phyloP scores from a whole-genome alignment of 1,140 invertebrate species.

The Anthonomus grandis region DNA sequence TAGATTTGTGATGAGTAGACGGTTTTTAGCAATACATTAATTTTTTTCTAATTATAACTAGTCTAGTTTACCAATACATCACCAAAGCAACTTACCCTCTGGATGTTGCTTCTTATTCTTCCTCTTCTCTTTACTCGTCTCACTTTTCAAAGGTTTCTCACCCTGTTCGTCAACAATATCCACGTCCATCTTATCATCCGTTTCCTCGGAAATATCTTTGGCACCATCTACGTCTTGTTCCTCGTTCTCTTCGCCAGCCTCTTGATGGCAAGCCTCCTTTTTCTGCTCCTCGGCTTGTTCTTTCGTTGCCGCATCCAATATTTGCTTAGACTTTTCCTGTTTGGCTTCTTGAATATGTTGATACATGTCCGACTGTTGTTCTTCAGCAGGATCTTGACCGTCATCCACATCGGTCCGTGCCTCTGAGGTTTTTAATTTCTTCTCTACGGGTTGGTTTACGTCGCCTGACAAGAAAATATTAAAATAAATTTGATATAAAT shows the following conservation, averaged over 20 bases:
- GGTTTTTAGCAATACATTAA: too few relatives aligned
- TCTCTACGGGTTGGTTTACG: slow-evolving; percentile 49
- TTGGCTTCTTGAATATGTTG: slow-evolving; percentile 83
- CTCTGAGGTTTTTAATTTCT: slow-evolving; percentile 55
- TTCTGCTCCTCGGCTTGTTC: slow-evolving; percentile 76
- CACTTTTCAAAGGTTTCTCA: slow-evolving; percentile 53
- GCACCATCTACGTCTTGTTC: slow-evolving; percentile 44
- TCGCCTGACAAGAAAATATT: slow-evolving; percentile 39
- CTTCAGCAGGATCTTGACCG: too few relatives aligned
- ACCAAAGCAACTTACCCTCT: slow-evolving; percentile 22
- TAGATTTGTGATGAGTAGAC: too few relatives aligned
- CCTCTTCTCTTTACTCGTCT: slow-evolving; percentile 49
- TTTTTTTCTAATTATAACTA: too few relatives aligned
- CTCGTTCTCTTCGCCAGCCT: slow-evolving; percentile 59
- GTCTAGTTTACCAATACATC: neutral
- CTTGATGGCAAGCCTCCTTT: slow-evolving; percentile 71
- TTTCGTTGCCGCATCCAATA: slow-evolving; percentile 70
- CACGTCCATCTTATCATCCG: slow-evolving; percentile 37
- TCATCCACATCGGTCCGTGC: too few relatives aligned
- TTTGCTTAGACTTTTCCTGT: slow-evolving; percentile 47
- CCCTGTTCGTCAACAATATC: slow-evolving; percentile 33
- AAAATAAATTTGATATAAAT: neutral
- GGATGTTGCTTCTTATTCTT: slow-evolving; percentile 50
- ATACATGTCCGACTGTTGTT: slow-evolving; percentile 65
- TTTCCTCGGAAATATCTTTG: slow-evolving; percentile 26